These are phyloP conservation scores for Uromys caudimaculatus DNA, from an alignment of 2,797 vertebrate genomes.

Conservation along the genomic window DNA sequence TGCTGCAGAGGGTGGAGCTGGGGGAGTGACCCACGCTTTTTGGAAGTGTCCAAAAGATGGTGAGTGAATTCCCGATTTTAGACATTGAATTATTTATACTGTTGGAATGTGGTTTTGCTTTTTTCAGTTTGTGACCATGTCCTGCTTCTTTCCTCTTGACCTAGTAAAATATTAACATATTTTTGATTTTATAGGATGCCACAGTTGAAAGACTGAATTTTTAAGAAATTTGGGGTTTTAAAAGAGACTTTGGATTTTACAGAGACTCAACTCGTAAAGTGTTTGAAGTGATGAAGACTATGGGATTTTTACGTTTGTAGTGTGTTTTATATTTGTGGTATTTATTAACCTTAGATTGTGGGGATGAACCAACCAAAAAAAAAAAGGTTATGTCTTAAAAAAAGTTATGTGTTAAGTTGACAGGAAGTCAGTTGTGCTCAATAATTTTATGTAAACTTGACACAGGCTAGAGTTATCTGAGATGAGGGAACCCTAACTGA, in stretches of 20 bases:
- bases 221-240: neutral
- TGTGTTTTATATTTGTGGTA: neutral
- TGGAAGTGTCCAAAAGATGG: neutral
- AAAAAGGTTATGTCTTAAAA: neutral
- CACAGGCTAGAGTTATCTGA: neutral
- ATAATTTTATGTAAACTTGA: neutral
- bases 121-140: neutral
- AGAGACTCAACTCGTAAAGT: neutral
- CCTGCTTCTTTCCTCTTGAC: neutral
- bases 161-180: neutral
- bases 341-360: neutral
- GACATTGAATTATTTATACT: neutral
- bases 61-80: neutral
- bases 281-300: neutral
- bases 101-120: neutral
- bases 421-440: neutral
- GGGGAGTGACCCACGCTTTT: neutral
- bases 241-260: neutral
- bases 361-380: neutral
- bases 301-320: neutral
- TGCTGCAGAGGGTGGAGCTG: neutral
- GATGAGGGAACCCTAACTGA: neutral
- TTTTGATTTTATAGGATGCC: neutral
- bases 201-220: neutral
- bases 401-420: neutral